These are phyloP conservation scores for Pogonocherus hispidulus DNA, from an alignment of 2,888 invertebrate species.

Conservation along the genomic window DNA sequence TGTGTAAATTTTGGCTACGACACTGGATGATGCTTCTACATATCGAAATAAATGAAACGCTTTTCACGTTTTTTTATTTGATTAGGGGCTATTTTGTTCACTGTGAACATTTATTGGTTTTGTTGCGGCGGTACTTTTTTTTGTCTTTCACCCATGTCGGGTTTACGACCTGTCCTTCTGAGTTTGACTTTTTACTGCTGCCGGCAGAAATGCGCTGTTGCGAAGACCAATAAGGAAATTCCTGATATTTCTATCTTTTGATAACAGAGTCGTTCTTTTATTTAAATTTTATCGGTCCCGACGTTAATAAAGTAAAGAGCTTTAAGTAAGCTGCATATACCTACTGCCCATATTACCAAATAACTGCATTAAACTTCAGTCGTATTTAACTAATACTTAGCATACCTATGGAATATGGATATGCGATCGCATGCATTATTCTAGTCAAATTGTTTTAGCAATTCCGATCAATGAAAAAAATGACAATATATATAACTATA, in stretches of 20 bases:
- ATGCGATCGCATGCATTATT: too few relatives aligned
- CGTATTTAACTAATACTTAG: too few relatives aligned
- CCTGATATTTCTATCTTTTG: background rate
- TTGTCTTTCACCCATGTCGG: slow-evolving; percentile 1
- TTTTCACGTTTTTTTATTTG: slow-evolving; percentile 32
- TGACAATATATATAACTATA: too few relatives aligned
- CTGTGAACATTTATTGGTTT: slow-evolving; percentile 31
- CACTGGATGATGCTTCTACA: too few relatives aligned
- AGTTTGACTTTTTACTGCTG: slow-evolving; percentile 29
- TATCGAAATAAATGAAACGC: slow-evolving; percentile 32
- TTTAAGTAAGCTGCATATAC: background rate
- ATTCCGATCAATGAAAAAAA: too few relatives aligned
- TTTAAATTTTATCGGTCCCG: too few relatives aligned
- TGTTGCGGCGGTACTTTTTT: slow-evolving; percentile 29
- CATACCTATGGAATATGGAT: too few relatives aligned
- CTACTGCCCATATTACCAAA: background rate
- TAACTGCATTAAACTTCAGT: too few relatives aligned
- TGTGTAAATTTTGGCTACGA: too few relatives aligned
- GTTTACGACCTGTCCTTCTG: slow-evolving; percentile 31
- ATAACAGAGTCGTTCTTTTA: background rate
- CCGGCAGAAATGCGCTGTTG: background rate
- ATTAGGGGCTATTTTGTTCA: slow-evolving; percentile 31
- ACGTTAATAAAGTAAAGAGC: background rate
- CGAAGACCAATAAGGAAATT: slow-evolving; percentile 25
- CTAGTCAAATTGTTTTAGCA: too few relatives aligned